Conservation (phyloP, 2,888 invertebrate genomes). For the Hemistola chrysoprasaria region DNA sequence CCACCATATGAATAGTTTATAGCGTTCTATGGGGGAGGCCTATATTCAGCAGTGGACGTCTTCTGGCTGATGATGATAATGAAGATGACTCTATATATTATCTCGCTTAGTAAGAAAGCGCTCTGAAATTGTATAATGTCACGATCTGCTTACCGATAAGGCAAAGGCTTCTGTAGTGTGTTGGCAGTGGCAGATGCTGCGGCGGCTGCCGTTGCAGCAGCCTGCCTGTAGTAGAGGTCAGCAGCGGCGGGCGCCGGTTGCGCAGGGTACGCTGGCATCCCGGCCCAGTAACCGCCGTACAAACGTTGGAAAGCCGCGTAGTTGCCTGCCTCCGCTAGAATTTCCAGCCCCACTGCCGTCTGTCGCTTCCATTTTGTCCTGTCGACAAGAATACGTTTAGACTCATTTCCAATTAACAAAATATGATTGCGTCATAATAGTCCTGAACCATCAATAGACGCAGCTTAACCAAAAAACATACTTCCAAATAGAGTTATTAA, state of each 20-base stretch:
- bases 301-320: conserved; percentile 99
- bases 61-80: no score
- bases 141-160: conserved; percentile 87
- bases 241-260: conserved; percentile 86
- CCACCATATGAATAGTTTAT: no score
- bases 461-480: conserved; percentile 7
- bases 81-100: no score
- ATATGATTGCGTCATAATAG: no score
- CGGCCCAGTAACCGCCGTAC: conserved; percentile 90
- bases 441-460: no score
- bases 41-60: no score
- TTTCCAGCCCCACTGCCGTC: conserved; percentile 97
- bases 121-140: no score
- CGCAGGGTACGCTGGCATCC: conserved; percentile 86
- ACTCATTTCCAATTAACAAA: no score
- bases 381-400: conserved; percentile 43
- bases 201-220: conserved; percentile 87
- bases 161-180: conserved; percentile 94
- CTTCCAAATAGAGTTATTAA: conserved; percentile 25
- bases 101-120: no score
- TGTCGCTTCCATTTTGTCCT: conserved; percentile 99
- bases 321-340: conserved; percentile 98
- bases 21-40: no score
- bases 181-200: conserved; percentile 82
- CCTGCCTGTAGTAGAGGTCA: conserved; percentile 92